Evolutionary conservation across 2,888 invertebrate genomes (phyloP).

Genomic region (Tetragonula carbonaria): DNA sequence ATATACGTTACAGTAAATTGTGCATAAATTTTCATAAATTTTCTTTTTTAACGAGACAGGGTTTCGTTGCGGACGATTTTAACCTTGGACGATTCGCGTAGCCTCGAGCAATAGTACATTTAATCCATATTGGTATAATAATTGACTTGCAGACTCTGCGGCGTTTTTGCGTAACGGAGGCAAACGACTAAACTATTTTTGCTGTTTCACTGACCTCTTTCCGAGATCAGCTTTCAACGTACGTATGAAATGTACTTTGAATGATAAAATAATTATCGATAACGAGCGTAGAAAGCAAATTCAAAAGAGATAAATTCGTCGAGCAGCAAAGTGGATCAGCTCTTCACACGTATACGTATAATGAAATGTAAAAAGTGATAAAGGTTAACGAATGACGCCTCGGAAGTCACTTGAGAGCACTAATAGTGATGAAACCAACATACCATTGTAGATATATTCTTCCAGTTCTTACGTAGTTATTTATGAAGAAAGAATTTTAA

Average conservation of each 20-base stretch:
- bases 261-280: neutral
- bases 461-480: neutral
- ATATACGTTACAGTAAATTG: neutral
- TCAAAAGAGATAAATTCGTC: neutral
- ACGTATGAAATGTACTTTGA: neutral
- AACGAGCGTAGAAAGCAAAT: neutral
- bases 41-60: neutral
- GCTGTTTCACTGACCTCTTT: neutral
- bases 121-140: neutral
- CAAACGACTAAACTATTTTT: neutral
- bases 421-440: slow-evolving; percentile 7
- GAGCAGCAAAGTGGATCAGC: neutral
- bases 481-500: too few relatives aligned
- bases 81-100: neutral
- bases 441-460: neutral
- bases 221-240: neutral
- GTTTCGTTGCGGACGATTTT: neutral
- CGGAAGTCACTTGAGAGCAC: neutral
- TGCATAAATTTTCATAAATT: neutral
- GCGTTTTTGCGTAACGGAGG: neutral
- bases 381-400: neutral
- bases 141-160: neutral
- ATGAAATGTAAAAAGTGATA: neutral
- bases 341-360: neutral
- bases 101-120: neutral